Base-by-base conservation (phyloP, 2,888 invertebrate genomes). In the Altica lythri region DNA sequence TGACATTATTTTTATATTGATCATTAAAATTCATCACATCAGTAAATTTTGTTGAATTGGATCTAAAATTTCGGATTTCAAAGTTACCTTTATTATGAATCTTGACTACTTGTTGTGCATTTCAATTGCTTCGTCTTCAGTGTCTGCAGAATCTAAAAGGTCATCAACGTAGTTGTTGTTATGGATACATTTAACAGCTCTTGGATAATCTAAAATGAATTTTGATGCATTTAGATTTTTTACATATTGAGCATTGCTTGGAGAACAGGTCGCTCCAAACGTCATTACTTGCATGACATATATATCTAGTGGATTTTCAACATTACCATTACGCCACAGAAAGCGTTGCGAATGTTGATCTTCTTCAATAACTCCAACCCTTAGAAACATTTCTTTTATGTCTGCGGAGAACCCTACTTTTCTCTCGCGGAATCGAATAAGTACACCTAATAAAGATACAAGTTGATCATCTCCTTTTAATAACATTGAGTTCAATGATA, bases 401-500 rank as follows among this genome's bases (percentile, higher is more conserved):
- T 70, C 68, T 1, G 62, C 71, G 19, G 46, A 42, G 43, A 76
- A 61, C 1, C 70, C 75, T 2, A 72, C 52, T 25, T 48, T 59
- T 10, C 67, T 57, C 57, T 70, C 66, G 29, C 75, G 51, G 51
- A 76, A 77, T 1, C 71, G 66, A 53, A 71, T 62, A 35, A 76
- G 37, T 0, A 75, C 68, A 2, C 71, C 70, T 0, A 68, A 50
- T 32, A 76, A 51, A 0, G 27, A 43, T 8, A 35, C 25, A 9
- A 50, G 50, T 35, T 50, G 43, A 25, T 50, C 50, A 3, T 72
- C 63, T 1, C 73, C 73, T 13, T n/a, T 60, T 63, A 73, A 22
- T 4, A 76, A n/a, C 51, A 62, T 1, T 6, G 66, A 66, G 49
- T 73, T 73, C 5, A 72, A 48, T 1, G 62, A 64, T 2, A 56